Base-by-base conservation (phyloP, 2,113 vertebrate genomes). In the Bufo gargarizans region DNA sequence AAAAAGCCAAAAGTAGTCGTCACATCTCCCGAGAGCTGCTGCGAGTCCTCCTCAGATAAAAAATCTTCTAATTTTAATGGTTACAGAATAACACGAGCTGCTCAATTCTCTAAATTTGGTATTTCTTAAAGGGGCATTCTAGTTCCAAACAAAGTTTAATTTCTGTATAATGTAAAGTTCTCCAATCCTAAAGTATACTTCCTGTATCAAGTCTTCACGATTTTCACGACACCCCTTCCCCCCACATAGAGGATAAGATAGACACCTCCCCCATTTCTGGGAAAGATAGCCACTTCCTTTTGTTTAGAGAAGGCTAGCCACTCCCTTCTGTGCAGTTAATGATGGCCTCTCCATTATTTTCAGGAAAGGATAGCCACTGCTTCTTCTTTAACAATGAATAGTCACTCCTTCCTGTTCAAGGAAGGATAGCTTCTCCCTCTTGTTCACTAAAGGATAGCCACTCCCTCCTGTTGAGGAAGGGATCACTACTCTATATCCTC, bases 1-100 rank as follows among this genome's bases (percentile, higher is more conserved):
- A 33, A 22, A 56, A 58, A 79, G 77, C 77, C 77, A 79, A 79
- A 79, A 56, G 50, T 7, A 58, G 55, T 79, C 69, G 33, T 72
- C 13, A 58, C 22, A 33, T 79, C 5, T 77, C 76, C 49, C 4
- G 13, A 79, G 13, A 79, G 53, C 55, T 3, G 53, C 47, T 77
- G 3, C 12, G 45, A 22, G 45, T 77, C n/a, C 67, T 69, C 67
- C n/a, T 4, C 67, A 67, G 63, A n/a, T 67, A 33, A 67, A n/a
- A 67, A 11, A 13, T 22, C n/a, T 12, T 4, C 67, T 69, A 2
- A 43, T 69, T n/a, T 6, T 2, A 69, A 5, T 22, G 13, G 10
- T 69, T 4, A 69, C 22, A 14, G 10, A 69, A 33, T 33, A 12
- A 11, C 5, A 3, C 9, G 4, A 5, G 22, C 67, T 10, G 9